Conservation (phyloP, 2,797 vertebrate genomes). For the Gephyroberyx darwinii region DNA sequence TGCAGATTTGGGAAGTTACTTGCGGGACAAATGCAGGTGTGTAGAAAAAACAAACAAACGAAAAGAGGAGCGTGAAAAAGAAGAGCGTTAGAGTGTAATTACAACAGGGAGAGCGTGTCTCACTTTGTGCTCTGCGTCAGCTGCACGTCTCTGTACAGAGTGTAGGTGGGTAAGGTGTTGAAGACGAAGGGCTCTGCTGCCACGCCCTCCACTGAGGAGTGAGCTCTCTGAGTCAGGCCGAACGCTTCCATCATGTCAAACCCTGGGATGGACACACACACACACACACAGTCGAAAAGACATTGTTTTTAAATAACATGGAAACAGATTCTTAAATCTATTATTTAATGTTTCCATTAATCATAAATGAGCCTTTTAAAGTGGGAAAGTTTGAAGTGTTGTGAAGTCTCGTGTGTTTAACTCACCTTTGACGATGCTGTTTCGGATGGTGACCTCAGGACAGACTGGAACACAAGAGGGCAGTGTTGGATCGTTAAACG, state of each 20-base stretch:
- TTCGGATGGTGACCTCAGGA: slow-evolving; percentile 83
- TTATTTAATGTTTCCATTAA: too few relatives aligned
- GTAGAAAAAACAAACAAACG: neutral
- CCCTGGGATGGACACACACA: slow-evolving; percentile 73
- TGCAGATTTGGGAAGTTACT: too few relatives aligned
- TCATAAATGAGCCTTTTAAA: too few relatives aligned
- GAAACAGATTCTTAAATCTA: neutral
- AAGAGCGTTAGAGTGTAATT: neutral
- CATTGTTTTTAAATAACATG: neutral
- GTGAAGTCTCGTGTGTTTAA: too few relatives aligned
- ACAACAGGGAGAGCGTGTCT: slow-evolving; percentile 31
- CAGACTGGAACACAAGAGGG: slow-evolving; percentile 77
- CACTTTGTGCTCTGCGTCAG: slow-evolving; percentile 90
- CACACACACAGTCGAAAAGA: neutral
- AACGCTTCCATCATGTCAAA: slow-evolving; percentile 95
- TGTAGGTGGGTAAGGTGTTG: slow-evolving; percentile 84
- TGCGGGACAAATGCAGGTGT: too few relatives aligned
- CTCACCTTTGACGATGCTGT: slow-evolving; percentile 81
- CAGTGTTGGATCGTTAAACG: slow-evolving; percentile 13
- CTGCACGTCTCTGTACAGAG: slow-evolving; percentile 86
- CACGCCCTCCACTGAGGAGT: slow-evolving; percentile 88
- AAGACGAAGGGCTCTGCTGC: slow-evolving; percentile 88
- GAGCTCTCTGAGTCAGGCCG: slow-evolving; percentile 86
- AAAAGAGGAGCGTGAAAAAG: neutral
- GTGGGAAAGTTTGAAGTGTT: too few relatives aligned